These are phyloP conservation scores for Aurelia sp. DNA, from an alignment of 30 jellyfish, hydroid and myxozoan genomes.

Conservation along the genomic window DNA sequence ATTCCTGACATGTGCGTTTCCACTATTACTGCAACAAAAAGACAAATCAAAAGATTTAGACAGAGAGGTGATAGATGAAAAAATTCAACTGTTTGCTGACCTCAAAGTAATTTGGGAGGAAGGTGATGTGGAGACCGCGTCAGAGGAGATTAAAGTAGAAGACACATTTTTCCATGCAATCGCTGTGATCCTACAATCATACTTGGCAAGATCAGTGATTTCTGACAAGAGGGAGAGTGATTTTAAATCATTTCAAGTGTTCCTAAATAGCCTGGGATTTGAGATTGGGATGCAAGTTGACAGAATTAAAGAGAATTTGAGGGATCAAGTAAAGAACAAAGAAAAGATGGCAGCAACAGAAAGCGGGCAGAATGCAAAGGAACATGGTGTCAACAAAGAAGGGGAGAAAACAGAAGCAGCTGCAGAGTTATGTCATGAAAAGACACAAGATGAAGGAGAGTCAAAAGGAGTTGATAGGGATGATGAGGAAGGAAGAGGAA, in stretches of 20 bases:
- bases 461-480: neutral
- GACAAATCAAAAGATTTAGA: slow-evolving; percentile 5
- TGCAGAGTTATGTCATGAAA: neutral
- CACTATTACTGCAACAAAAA: slow-evolving; percentile 79
- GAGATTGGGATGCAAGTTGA: slow-evolving; percentile 20
- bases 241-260: slow-evolving; percentile 12
- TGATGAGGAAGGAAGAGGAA: neutral
- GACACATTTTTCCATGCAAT: slow-evolving; percentile 28
- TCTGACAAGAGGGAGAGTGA: slow-evolving; percentile 2
- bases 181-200: neutral
- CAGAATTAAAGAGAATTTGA: slow-evolving; percentile 12
- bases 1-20: slow-evolving; percentile 88
- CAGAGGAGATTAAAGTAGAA: neutral
- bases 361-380: neutral
- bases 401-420: neutral
- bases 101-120: slow-evolving; percentile 15
- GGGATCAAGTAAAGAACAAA: too few relatives aligned
- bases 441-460: neutral
- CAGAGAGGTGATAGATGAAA: slow-evolving; percentile 24
- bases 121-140: neutral
- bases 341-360: neutral
- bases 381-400: neutral
- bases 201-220: neutral
- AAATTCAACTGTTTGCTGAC: slow-evolving; percentile 22
- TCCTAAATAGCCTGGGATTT: slow-evolving; percentile 3